Conservation (phyloP, 2,113 vertebrate species). For the Malurus alboscapulatus region DNA sequence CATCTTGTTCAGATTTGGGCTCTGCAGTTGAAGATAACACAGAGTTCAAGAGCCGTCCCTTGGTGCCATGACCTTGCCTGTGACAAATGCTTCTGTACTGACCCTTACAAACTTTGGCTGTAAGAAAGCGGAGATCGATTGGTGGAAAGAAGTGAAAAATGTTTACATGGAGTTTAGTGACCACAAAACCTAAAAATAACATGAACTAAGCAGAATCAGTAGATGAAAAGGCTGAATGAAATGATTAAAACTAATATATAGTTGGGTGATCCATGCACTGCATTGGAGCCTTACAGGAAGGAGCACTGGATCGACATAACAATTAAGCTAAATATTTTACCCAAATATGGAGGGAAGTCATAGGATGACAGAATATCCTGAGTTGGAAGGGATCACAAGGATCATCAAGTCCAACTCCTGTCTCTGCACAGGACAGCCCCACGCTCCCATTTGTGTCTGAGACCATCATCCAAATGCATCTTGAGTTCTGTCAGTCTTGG, state of each 20-base stretch:
- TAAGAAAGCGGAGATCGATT: neutral
- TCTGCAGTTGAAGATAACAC: neutral
- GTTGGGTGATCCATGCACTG: neutral
- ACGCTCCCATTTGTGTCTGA: neutral
- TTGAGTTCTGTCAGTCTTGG: neutral
- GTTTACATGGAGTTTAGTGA: neutral
- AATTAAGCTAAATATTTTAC: neutral
- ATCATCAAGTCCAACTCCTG: neutral
- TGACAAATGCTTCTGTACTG: neutral
- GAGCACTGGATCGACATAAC: neutral
- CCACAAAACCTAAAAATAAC: neutral
- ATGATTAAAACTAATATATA: neutral
- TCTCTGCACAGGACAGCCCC: neutral
- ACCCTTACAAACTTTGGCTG: neutral
- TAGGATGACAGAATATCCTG: neutral
- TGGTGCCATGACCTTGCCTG: neutral
- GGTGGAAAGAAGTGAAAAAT: neutral
- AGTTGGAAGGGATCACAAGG: neutral
- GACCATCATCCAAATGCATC: accelerated
- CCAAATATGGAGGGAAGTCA: neutral
- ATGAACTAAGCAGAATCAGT: neutral
- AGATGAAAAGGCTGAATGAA: neutral
- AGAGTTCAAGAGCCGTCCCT: neutral
- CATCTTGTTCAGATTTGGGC: accelerated
- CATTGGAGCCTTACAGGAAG: neutral